Conservation (phyloP, 2,113 vertebrate species). For the Dromaius novaehollandiae region DNA sequence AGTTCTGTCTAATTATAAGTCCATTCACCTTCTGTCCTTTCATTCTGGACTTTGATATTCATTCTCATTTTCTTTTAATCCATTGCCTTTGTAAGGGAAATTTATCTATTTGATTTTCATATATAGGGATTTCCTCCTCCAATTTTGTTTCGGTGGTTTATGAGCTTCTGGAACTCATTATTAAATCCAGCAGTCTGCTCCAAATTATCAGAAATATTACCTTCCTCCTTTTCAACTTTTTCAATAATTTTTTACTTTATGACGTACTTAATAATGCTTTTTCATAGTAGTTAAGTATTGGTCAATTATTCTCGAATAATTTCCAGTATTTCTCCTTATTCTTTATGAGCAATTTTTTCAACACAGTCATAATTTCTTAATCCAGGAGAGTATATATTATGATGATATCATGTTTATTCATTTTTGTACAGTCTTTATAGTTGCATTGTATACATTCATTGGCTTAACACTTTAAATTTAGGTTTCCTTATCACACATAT, state of each 20-base stretch:
- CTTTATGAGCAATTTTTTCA: neutral
- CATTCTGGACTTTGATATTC: neutral
- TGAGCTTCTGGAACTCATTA: neutral
- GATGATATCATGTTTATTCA: neutral
- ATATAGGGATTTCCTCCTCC: neutral
- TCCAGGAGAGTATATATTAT: neutral
- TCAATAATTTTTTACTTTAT: neutral
- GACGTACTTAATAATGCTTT: neutral
- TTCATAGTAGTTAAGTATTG: neutral
- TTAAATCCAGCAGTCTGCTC: neutral
- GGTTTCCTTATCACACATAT: neutral
- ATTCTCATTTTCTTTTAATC: neutral
- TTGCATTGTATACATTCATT: neutral
- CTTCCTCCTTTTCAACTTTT: neutral
- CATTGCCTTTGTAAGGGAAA: neutral
- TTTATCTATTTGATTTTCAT: neutral
- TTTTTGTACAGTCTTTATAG: neutral
- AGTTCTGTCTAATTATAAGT: neutral
- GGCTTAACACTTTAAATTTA: neutral
- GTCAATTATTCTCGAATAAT: neutral
- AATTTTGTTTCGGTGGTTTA: neutral
- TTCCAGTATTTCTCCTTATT: neutral
- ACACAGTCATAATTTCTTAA: neutral
- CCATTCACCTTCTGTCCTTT: neutral
- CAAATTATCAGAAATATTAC: neutral